A percentile compares a stretch with the other conserved stretches of the same genome.
phyloP scores from a whole-genome alignment of 1,140 invertebrate species.

The Brachionus sp. region DNA sequence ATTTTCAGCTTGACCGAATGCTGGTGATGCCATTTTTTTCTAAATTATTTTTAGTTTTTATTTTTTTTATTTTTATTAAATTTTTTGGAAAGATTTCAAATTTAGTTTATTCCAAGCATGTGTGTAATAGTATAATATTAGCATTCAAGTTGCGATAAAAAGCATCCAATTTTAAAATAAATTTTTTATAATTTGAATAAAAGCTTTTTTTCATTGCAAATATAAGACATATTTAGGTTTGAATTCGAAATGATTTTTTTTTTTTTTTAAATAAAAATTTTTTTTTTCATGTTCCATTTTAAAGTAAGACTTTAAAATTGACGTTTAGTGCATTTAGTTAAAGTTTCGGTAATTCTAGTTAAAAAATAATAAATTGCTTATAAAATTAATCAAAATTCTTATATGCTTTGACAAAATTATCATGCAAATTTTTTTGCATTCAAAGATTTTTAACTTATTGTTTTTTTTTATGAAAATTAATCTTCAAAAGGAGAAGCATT shows the following conservation, averaged over 20 bases:
- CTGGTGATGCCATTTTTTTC: slow-evolving; percentile 1
- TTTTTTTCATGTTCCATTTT: too few relatives aligned
- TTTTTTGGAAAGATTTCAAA: slow-evolving; percentile 34
- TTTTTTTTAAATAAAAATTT: background rate
- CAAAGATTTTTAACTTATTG: too few relatives aligned
- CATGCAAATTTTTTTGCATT: too few relatives aligned
- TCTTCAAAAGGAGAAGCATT: too few relatives aligned
- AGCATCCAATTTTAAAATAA: background rate
- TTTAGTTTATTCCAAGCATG: background rate
- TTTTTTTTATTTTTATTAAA: background rate
- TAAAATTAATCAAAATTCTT: too few relatives aligned
- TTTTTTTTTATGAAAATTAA: too few relatives aligned
- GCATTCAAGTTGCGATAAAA: background rate
- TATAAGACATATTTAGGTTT: slow-evolving; percentile 11
- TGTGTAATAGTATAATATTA: slow-evolving; percentile 2
- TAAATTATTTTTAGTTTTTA: background rate
- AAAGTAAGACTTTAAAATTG: too few relatives aligned
- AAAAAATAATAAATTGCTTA: too few relatives aligned
- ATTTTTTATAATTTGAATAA: slow-evolving; percentile 11
- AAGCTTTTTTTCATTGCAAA: slow-evolving; percentile 9
- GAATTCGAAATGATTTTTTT: background rate
- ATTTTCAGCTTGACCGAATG: background rate
- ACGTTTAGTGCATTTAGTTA: too few relatives aligned
- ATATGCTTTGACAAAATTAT: too few relatives aligned
- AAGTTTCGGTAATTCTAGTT: too few relatives aligned